Evolutionary conservation across 2,888 invertebrate genomes (phyloP), one percentile per base, ranked within the genome.

Genomic region (Lymantria dispar): DNA sequence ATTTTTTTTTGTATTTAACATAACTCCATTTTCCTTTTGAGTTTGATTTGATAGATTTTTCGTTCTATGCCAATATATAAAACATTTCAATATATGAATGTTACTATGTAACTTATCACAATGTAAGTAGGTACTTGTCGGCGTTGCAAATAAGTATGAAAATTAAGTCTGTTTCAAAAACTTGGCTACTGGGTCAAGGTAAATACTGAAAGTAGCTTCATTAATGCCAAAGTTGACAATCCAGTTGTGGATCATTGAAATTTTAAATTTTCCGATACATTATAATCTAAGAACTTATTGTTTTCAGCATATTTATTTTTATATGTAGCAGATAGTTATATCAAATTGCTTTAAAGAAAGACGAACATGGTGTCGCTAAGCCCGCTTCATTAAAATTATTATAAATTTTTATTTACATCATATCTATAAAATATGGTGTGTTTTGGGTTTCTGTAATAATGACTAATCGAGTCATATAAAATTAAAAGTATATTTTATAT

Each of bases 401-500:
- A 71, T 78, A 74, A 78, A 79, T 76, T 76, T 72, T 57, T 72
- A 60, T 72, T 62, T 74, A 78, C 70, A 77, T 78, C 49, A 64
- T 64, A 59, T 54, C 66, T 78, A 76, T 75, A 74, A 76, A 76
- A 76, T 79, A 80, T 69, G 62, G 58, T 66, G n/a, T 65, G 71
- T 73, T 72, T 75, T 75, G 75, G 74, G 62, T 72, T 76, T 66
- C 54, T 77, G 69, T 71, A 40, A 68, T 74, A 66, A 77, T 73
- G 74, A 78, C 76, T 78, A 76, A 65, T 70, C 65, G 70, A 76
- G 76, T 60, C 76, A 73, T 72, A 62, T 74, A 78, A 68, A 72
- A 75, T 72, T 78, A 76, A 72, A 74, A 60, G 64, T 75, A 74
- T 76, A 64, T 64, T 68, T 68, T 74, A 76, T 78, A 74, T 85